Evolutionary conservation across 2,797 vertebrate species (phyloP), one percentile per base, ranked within the genome.

Genomic region (Karalla daura): DNA sequence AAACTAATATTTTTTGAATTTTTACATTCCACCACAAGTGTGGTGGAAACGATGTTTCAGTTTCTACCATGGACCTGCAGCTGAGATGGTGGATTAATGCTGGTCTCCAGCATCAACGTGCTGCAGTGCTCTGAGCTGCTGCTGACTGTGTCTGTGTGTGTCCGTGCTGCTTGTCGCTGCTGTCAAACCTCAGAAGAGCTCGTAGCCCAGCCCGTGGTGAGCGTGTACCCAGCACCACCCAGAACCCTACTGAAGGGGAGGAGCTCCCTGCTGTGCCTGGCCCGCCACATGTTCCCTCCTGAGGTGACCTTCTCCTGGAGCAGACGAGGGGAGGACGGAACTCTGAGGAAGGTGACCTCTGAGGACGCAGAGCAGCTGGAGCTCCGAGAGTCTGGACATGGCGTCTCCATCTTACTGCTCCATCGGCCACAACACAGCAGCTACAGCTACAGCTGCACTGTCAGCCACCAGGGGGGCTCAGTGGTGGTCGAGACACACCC

Each of bases 231-330:
- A 2, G 63, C 45, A 62, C 64, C 50, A 8, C 41, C 62, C 62
- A 30, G 8, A 1, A 43, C 3, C 43, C 3, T 28, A 17, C 56
- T 18, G 62, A 14, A 55, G 56, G 37, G 32, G 30, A 44, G 3
- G 30, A 61, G 25, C n/a, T 40, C 7, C 2, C 73, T 83, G 64
- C 52, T 83, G 47, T 83, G 76, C 24, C 5, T 47, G 65, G 76
- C 80, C 46, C 70, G 76, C 2, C 17, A 0, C 45, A 83, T 83
- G 76, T 40, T 30, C 41, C 80, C 80, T 52, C 58, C 80, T 41
- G 9, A 37, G 63, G 49, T 80, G 28, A 43, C 5, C 1, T 66
- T 84, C 60, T 63, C 39, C 70, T 84, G 77, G 81, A 70, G 32
- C n/a, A 69, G 54, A 59, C 37, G 12, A 27, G 64, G 11, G 39